Percentiles rank a stretch among this genome's conserved stretches.
Conservation (phyloP, 2,888 invertebrate genomes). For the Pyrrhia umbra region DNA sequence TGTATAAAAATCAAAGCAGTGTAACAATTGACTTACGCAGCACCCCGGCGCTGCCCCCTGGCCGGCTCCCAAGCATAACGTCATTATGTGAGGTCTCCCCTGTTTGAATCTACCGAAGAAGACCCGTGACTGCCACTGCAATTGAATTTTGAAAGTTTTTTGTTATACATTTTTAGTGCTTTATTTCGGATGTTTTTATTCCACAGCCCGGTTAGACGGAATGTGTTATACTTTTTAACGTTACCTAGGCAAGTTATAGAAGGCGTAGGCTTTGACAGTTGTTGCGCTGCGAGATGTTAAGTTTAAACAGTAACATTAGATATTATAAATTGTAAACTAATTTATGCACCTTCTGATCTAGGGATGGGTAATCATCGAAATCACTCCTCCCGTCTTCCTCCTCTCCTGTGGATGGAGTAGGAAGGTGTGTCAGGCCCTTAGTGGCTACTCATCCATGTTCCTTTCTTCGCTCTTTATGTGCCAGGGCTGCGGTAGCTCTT, state of each 20-base stretch:
- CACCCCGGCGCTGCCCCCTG: constrained; percentile 16
- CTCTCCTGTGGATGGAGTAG: too few relatives aligned
- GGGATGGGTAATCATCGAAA: too few relatives aligned
- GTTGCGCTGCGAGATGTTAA: background rate
- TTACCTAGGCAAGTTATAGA: background rate
- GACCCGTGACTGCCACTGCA: constrained; percentile 17
- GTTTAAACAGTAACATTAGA: background rate
- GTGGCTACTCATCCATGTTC: too few relatives aligned
- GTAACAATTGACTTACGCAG: constrained; percentile 48
- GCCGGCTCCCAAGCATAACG: constrained; percentile 46
- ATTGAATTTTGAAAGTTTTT: constrained; percentile 36
- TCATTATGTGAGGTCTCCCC: constrained; percentile 48
- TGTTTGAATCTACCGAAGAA: constrained; percentile 46
- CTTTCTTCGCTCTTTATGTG: too few relatives aligned
- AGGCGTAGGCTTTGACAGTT: background rate
- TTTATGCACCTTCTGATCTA: too few relatives aligned
- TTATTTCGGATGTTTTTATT: background rate
- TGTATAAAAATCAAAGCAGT: constrained; percentile 39
- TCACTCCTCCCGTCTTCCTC: too few relatives aligned
- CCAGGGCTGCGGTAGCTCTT: too few relatives aligned
- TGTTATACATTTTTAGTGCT: background rate
- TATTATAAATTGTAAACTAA: too few relatives aligned
- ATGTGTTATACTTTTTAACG: background rate
- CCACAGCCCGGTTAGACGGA: background rate
- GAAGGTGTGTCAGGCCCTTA: too few relatives aligned